Percentiles rank a stretch among this genome's conserved stretches.
Evolutionary conservation across 2,797 vertebrate species (phyloP).

Genomic region (Halcyon chelicuti): DNA sequence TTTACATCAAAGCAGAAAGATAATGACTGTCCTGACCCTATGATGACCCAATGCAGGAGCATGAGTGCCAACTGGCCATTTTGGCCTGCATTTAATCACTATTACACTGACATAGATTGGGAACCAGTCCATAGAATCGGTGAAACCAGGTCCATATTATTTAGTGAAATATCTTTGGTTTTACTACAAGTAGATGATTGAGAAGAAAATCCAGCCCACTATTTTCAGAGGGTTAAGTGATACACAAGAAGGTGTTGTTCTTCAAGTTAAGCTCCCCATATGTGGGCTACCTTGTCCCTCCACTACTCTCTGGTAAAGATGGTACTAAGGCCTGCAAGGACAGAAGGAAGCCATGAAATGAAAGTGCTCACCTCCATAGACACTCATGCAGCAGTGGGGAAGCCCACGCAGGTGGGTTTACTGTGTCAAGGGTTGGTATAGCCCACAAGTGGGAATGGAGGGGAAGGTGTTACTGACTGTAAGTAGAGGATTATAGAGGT

Average conservation of each 20-base stretch:
- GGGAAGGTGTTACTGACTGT: not conserved
- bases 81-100: conserved; percentile 18
- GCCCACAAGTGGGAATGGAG: not conserved
- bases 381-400: not conserved
- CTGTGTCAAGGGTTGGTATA: not conserved
- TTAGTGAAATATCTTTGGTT: not conserved
- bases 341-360: not conserved
- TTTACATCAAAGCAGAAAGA: conserved; percentile 46
- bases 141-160: not conserved
- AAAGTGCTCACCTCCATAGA: not conserved
- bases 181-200: not conserved
- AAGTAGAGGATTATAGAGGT: not conserved
- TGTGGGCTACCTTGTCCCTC: not conserved
- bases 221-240: not conserved
- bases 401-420: not conserved
- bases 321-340: not conserved
- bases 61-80: not conserved
- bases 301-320: not conserved
- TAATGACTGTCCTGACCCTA: conserved; percentile 17
- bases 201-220: not conserved
- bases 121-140: not conserved
- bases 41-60: not conserved
- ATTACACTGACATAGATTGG: not conserved
- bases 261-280: not conserved
- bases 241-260: not conserved